Base-by-base conservation (phyloP, 2,797 vertebrate species). In the Dendrocincla fuliginosa region DNA sequence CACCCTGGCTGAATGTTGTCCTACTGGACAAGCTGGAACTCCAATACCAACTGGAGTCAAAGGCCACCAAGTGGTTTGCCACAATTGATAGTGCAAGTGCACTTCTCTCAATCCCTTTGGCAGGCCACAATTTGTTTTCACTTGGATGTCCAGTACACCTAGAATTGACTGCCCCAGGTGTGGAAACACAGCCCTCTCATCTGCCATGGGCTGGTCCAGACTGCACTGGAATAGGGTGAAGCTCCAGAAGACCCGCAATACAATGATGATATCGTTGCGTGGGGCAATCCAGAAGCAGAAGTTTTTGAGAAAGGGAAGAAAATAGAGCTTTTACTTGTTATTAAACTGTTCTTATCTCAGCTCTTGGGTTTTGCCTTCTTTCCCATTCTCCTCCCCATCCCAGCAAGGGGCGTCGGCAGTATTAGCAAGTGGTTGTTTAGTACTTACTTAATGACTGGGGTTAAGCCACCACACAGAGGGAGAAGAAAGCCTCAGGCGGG, bases 1-100 rank as follows among this genome's bases (percentile, higher is more conserved):
- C 10, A 3, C 33, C 50, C 15, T 64, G 73, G 12, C 59, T 35
- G 24, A 52, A 30, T 77, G 44, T 25, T 59, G 59, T 23, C 0
- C 0, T 52, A 19, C 65, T 64, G 30, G 46, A 39, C 8, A 2
- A 70, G 15, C 44, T 71, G 33, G 14, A 64, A 17, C 37, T 73
- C 23, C 0, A 0, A 2, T 30, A 22, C 0, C 2, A 59, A 25
- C 24, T 44, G 68, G n/a, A 67, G 33, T 46, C 46, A 53, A 41
- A 64, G 64, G 24, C 39, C 77, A 56, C 25, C 30, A 41, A 59
- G 46, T 47, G 32, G 50, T 39, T 70, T 52, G 44, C 57, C 39
- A 33, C 50, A 57, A 8, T 0, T 33, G 44, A 11, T 35, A 16
- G 19, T 57, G 30, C 19, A 70, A 7, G 23, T 71, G 25, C 0